Conservation (phyloP, 2,888 invertebrate species). For the Cremastinae sp. region DNA sequence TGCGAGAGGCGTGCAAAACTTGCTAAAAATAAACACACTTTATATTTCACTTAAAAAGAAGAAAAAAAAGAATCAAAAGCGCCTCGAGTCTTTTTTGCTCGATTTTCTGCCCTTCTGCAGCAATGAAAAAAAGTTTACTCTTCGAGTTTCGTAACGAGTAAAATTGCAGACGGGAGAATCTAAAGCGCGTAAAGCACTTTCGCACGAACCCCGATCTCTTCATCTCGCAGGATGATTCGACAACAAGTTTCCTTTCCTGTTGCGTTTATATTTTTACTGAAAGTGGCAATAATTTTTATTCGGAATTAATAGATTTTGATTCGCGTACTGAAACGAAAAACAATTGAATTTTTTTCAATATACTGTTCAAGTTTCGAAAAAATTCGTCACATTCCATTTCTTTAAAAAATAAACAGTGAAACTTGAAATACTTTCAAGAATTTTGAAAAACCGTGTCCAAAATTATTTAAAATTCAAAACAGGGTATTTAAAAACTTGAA, state of each 20-base stretch:
- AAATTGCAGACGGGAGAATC: constrained; percentile 35
- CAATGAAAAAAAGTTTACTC: constrained; percentile 2
- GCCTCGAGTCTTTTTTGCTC: constrained; percentile 4
- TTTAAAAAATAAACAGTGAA: background rate
- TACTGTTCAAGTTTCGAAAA: no score
- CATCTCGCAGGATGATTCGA: constrained; percentile 44
- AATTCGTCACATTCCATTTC: background rate
- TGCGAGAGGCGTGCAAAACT: constrained; percentile 32
- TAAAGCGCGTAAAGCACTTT: constrained; percentile 25
- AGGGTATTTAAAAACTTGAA: no score
- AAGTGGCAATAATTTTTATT: background rate
- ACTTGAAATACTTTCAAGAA: no score
- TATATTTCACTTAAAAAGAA: constrained; percentile 2
- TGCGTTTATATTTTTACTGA: constrained; percentile 10
- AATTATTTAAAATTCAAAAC: no score
- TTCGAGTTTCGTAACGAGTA: constrained; percentile 36
- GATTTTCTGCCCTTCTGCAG: background rate
- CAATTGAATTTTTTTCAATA: background rate
- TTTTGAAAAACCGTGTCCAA: no score
- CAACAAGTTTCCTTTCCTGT: constrained; percentile 24
- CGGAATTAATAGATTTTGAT: background rate
- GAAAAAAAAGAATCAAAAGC: background rate
- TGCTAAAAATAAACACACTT: constrained; percentile 3
- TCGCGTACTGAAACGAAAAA: no score
- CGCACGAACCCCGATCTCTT: constrained; percentile 31